Base-by-base conservation (phyloP, 2,888 invertebrate genomes). In the Hydriomena furcata region DNA sequence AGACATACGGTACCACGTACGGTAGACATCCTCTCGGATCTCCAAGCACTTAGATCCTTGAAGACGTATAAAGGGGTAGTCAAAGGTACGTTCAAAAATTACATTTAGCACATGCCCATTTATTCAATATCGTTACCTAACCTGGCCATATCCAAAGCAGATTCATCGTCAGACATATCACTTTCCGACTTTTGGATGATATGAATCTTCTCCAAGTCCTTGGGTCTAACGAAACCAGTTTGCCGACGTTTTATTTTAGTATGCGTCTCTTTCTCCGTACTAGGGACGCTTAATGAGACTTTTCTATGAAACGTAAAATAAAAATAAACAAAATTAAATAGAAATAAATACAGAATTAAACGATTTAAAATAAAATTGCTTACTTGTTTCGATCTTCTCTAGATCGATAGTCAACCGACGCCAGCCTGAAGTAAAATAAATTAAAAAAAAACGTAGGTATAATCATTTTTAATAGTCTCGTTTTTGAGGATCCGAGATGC, bases 181-280 rank as follows among this genome's bases (percentile, higher is more conserved):
- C 7, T 12, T 5, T 23, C 36, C 4, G 28, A 25, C 27, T 36
- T 48, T 24, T 50, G 24, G 10, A 64, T 52, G 1, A 57, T 24
- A 23, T 52, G 64, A 7, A 75, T 58, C 38, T 61, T 72, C 50
- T 71, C 67, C 40, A 82, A 54, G 48, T 76, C 76, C 36, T 63
- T 55, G 1, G 66, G 61, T 1, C 68, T 63, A 7, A 75, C 64
- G 42, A 78, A 84, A 1, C 84, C 86, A 2, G 86, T 84, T 51
- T 76, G 81, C 3, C 82, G 71, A 45, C 84, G 67, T 44, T 67
- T 77, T 47, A 82, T 79, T 50, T 76, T 73, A 24, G 34, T 57
- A 11, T 46, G 63, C 2, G 40, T 50, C n/a, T 55, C 58, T 43
- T 55, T 61, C 2, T 41, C 50, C 1, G 48, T 21, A 1, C 11